Conservation (phyloP, 2,797 vertebrate species). For the Notolabrus celidotus region DNA sequence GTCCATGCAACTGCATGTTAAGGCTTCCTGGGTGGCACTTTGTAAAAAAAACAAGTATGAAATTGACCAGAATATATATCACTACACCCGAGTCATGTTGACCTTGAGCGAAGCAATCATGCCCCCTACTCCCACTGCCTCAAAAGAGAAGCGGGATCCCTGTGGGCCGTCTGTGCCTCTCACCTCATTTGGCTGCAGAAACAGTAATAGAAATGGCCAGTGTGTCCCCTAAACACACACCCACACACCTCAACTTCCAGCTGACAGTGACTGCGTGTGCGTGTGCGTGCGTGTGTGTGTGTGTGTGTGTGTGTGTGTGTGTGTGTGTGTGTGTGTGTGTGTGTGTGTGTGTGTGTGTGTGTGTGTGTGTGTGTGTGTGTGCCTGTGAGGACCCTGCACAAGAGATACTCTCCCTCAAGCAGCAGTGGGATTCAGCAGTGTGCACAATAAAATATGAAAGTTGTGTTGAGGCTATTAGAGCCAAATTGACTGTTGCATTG, state of each 20-base stretch:
- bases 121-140: constrained; percentile 56
- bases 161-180: constrained; percentile 68
- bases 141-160: constrained; percentile 71
- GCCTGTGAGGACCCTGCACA: constrained; percentile 50
- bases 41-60: constrained; percentile 15
- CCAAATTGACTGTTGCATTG: background rate
- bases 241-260: constrained; percentile 52
- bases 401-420: constrained; percentile 30
- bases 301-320: constrained; percentile 53
- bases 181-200: constrained; percentile 81
- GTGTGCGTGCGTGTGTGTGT: constrained; percentile 46
- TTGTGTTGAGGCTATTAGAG: constrained; percentile 23
- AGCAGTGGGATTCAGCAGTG: constrained; percentile 43
- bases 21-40: constrained; percentile 37
- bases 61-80: constrained; percentile 67
- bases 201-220: constrained; percentile 79
- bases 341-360: constrained; percentile 55
- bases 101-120: constrained; percentile 86
- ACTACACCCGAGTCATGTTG: constrained; percentile 67
- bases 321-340: constrained; percentile 51
- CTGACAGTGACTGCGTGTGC: constrained; percentile 45
- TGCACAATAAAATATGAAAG: constrained; percentile 45
- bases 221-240: constrained; percentile 53
- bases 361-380: constrained; percentile 45
- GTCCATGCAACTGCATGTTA: constrained; percentile 42